Base-by-base conservation (phyloP, 2,113 vertebrate genomes). In the Siniperca knerii region DNA sequence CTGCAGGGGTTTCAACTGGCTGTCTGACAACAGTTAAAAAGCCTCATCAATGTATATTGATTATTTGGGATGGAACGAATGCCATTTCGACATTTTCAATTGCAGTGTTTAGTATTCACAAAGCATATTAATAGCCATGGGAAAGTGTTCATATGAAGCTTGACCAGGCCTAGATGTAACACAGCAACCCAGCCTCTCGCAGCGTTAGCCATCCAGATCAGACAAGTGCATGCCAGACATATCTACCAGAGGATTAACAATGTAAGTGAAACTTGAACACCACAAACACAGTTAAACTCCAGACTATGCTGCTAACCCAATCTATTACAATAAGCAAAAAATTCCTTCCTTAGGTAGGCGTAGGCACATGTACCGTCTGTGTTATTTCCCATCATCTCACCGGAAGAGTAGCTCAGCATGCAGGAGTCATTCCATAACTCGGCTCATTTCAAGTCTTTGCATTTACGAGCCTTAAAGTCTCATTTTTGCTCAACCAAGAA, bases 171-270 rank as follows among this genome's bases (percentile, higher is more conserved):
- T 40, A 7, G 35, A 10, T 44, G 61, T 52, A 11, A 48, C 5
- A 21, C 15, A 52, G 23, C n/a, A 68, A 33, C 25, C 40, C 1
- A 35, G 62, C 7, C 29, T 82, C 50, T 68, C 12, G 6, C 42
- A 35, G 15, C 2, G 42, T 90, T 64, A 77, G 60, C 75, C 65
- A 86, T 37, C 61, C 33, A 37, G 33, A 72, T 2, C 37, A 85
- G 82, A 60, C 72, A 35, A 67, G 55, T 35, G 18, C 62, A 68
- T 46, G 75, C 62, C 75, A 73, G 73, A 78, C 60, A 48, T 7
- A 44, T 9, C 18, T 44, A 15, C 40, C 76, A 73, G 48, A 75
- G 48, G 29, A 76, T 85, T 73, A 79, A 55, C 20, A 57, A 29
- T 13, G 2, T 5, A 67, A 29, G 33, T 54, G 23, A 73, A 85